A percentile compares a stretch with the other conserved stretches of the same genome.
Evolutionary conservation across 35 echinoderm and acorn worm species (phyloP).

Genomic region (Stichopus chloronotus): DNA sequence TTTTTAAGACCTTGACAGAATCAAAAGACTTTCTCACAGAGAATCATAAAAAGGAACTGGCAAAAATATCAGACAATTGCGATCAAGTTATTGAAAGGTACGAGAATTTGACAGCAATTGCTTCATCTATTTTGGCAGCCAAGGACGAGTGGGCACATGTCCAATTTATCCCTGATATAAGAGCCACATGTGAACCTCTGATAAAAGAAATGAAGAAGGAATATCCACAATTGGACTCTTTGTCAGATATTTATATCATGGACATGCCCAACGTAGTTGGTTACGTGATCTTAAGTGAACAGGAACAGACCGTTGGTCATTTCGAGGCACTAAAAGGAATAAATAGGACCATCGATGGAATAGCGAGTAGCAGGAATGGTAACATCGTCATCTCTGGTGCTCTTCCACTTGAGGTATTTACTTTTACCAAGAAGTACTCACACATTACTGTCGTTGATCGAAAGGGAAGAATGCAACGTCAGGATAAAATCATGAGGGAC

Average conservation of each 20-base stretch:
- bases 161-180: too few relatives aligned
- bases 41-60: not conserved
- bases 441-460: conserved; percentile 2
- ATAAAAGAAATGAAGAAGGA: too few relatives aligned
- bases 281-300: not conserved
- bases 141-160: too few relatives aligned
- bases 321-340: not conserved
- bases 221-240: not conserved
- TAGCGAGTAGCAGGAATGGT: not conserved
- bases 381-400: conserved; percentile 4
- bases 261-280: not conserved
- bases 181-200: too few relatives aligned
- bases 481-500: not conserved
- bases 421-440: not conserved
- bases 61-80: too few relatives aligned
- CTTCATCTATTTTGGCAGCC: too few relatives aligned
- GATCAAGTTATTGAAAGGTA: too few relatives aligned
- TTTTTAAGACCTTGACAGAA: too few relatives aligned
- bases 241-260: too few relatives aligned
- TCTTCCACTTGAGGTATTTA: not conserved
- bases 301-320: not conserved
- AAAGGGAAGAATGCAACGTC: not conserved
- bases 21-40: not conserved
- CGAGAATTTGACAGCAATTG: too few relatives aligned
- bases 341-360: not conserved